Evolutionary conservation across 2,888 invertebrate genomes (phyloP).

Genomic region (Chrysodeixis includens): DNA sequence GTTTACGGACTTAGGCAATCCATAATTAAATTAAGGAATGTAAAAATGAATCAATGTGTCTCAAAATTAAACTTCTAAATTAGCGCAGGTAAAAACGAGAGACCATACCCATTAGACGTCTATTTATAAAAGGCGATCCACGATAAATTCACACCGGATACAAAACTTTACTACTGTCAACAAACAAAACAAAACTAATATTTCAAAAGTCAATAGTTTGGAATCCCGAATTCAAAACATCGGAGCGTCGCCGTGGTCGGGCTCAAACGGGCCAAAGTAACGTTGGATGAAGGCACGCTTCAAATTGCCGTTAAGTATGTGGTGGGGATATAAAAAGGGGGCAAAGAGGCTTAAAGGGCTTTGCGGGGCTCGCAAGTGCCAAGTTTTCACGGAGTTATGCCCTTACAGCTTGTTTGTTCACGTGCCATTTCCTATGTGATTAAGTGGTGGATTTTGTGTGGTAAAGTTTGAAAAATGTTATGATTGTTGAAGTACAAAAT

Average conservation of each 20-base stretch:
- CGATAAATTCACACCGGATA: slow-evolving; percentile 42
- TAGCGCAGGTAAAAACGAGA: slow-evolving; percentile 4
- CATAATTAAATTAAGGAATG: no score
- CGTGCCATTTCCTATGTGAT: slow-evolving; percentile 80
- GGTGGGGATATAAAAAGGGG: slow-evolving; percentile 82
- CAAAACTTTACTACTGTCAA: slow-evolving; percentile 45
- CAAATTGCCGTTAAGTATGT: slow-evolving; percentile 85
- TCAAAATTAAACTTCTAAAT: background rate
- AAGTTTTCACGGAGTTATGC: slow-evolving; percentile 78
- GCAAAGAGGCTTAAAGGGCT: slow-evolving; percentile 83
- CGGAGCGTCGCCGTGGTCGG: slow-evolving; percentile 32
- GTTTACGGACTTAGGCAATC: no score
- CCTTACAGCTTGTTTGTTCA: slow-evolving; percentile 77
- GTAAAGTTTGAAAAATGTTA: slow-evolving; percentile 61
- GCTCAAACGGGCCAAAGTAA: slow-evolving; percentile 62
- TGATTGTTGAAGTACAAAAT: slow-evolving; percentile 33
- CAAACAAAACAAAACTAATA: slow-evolving; percentile 60
- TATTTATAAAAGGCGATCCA: slow-evolving; percentile 34
- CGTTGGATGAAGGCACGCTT: slow-evolving; percentile 73
- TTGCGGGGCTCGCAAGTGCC: slow-evolving; percentile 75
- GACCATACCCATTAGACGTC: slow-evolving; percentile 18
- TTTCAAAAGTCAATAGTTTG: slow-evolving; percentile 61
- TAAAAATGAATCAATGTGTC: background rate
- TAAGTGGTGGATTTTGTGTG: slow-evolving; percentile 75
- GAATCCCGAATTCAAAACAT: slow-evolving; percentile 54